Base-by-base conservation (phyloP, 2,888 invertebrate genomes). In the Phorcus lineatus region DNA sequence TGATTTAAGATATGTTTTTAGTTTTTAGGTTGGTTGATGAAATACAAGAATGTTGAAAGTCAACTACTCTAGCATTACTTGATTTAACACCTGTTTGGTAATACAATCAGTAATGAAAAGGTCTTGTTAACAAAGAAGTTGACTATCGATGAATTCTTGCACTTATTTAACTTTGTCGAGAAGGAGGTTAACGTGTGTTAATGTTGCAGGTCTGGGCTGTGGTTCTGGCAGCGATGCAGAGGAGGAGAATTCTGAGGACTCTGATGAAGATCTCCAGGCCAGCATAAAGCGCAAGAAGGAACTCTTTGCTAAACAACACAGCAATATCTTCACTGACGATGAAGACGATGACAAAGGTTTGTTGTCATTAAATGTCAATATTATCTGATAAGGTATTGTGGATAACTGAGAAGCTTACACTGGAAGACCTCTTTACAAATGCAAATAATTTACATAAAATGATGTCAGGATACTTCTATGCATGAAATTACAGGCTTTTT, bases 181-280 rank as follows among this genome's bases (percentile, higher is more conserved):
- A n/a, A 40, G 22, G 22, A 40, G 47, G 54, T 40, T 54, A 70
- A 24, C 11, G 31, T 40, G 31, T 40, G 40, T 36, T 53, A 28
- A 70, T 77, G 31, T 82, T 85, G 40, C 87, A 91, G 91, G 90
- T 67, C 74, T 87, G 74, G 90, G 90, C 62, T 91, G 90, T 81
- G 91, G 88, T 31, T 86, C 87, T 53, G 90, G 84, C 79, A 89
- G 89, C 84, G 88, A 86, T 13, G 83, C 77, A 22, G 85, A 84
- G n/a, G 84, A 82, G 0, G 84, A 82, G 40, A 82, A 82, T 16
- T 85, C 81, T 9, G 79, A 82, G 2, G 87, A 88, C 57, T 87
- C 88, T 1, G 90, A 88, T 40, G 86, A 81, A 4, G 89, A 89
- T 0, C 81, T 85, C 24, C 82, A 86, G 66, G 87, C 87, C 67